Percentiles rank a stretch among this genome's conserved stretches.
These are phyloP conservation scores for Boulengerochromis microlepis DNA, from an alignment of 2,113 vertebrate genomes.

Conservation along the genomic window DNA sequence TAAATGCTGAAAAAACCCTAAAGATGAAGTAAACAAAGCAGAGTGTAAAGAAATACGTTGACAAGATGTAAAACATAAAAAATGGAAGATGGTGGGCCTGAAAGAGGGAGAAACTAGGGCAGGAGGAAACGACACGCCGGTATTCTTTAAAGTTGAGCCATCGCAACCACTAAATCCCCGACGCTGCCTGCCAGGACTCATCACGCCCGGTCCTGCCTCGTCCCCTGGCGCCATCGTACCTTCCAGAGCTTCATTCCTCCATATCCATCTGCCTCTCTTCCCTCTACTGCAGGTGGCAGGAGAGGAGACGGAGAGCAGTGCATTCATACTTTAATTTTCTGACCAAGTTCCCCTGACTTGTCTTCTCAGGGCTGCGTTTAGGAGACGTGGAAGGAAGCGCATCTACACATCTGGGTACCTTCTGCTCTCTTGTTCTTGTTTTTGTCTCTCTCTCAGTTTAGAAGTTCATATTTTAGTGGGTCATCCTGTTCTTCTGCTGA, in stretches of 20 bases:
- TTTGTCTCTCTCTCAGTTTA: background rate
- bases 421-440: background rate
- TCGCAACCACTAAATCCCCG: conserved; percentile 16
- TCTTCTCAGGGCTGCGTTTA: background rate
- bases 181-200: conserved; percentile 20
- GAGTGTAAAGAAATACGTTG: background rate
- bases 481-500: background rate
- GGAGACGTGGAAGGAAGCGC: background rate
- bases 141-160: conserved; percentile 49
- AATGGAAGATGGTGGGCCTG: background rate
- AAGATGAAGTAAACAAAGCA: background rate
- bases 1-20: background rate
- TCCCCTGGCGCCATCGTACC: background rate
- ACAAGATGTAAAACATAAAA: conserved; percentile 4
- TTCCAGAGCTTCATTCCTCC: conserved; percentile 6
- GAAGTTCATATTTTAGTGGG: background rate
- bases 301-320: background rate
- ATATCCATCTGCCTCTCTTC: background rate
- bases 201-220: background rate
- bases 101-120: conserved; percentile 30
- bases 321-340: conserved; percentile 2
- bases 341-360: background rate
- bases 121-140: background rate
- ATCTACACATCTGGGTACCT: background rate
- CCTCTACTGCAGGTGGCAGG: background rate